Evolutionary conservation across 92 coral and sea anemone genomes (phyloP), one percentile per base, ranked within the genome.

Genomic region (Heliopora coerulea): DNA sequence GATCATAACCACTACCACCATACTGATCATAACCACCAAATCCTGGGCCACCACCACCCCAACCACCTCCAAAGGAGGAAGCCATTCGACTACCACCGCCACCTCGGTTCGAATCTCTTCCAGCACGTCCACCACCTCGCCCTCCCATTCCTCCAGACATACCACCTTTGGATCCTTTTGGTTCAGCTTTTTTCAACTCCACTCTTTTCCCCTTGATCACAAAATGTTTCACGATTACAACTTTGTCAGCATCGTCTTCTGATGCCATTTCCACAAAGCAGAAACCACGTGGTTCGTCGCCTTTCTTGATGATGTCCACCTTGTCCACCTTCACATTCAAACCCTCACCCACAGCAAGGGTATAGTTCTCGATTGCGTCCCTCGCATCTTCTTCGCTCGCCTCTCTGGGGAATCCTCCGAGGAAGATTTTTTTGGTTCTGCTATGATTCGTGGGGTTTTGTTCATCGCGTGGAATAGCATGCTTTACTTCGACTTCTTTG

Each of bases 401-500:
- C 30, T 81, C 91, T 30, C 65, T 79, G 35, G 91, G 72, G 37
- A 92, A 37, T 24, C 97, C 97, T 20, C 97, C 97, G 68, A 92
- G 77, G 64, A 92, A 92, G 33, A 92, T 82, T 75, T 92, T 92
- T 87, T 87, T 92, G 58, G 97, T 87, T 54, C 88, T 86, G 3
- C 52, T 40, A 42, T 87, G 97, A 19, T 91, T 74, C 52, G 88
- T 83, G 0, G 79, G 13, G 72, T 84, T 87, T 4, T 79, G 49
- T 31, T 92, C 96, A 63, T 87, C 96, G 25, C 97, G 86, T 3
- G 97, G 97, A 40, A 92, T 92, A 33, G 97, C 97, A 26, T 96
- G 88, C 56, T 89, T 92, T 57, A 92, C 97, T 62, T 92, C 97
- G 10, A 87, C 91, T 59, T 83, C 87, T 42, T 89, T 92, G 25